Evolutionary conservation across 1,140 invertebrate species (phyloP).

Genomic region (Neodiprion pinetum): DNA sequence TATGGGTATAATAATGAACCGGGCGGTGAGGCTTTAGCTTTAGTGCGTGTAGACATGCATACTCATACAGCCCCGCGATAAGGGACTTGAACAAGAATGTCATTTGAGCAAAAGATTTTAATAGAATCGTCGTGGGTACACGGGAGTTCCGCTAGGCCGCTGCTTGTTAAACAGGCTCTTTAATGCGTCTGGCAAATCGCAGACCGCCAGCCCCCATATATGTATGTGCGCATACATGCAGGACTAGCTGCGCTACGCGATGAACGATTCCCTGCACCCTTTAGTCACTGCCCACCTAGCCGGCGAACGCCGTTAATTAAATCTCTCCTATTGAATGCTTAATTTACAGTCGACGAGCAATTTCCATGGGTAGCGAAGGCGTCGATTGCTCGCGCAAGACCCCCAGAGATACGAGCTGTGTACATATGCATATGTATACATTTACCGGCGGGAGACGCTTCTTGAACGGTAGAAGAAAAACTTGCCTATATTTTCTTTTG

Average conservation of each 20-base stretch:
- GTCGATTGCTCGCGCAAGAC: neutral
- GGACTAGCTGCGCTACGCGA: too few species aligned
- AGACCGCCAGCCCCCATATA: neutral
- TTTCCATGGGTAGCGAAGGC: conserved; percentile 4
- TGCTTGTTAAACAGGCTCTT: neutral
- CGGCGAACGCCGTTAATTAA: conserved; percentile 7
- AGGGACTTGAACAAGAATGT: neutral
- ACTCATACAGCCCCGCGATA: too few species aligned
- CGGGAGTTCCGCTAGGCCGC: neutral
- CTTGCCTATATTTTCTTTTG: too few species aligned
- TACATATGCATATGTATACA: neutral
- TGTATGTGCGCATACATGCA: too few species aligned
- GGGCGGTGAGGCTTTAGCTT: too few species aligned
- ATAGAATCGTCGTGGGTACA: neutral
- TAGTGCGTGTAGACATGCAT: too few species aligned
- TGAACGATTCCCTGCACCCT: neutral
- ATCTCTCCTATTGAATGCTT: conserved; percentile 2
- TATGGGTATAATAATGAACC: too few species aligned
- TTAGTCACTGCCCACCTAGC: neutral
- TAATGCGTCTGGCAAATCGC: conserved; percentile 7
- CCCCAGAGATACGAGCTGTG: neutral
- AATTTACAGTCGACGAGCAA: neutral
- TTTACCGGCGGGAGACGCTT: neutral
- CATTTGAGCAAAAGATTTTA: conserved; percentile 1
- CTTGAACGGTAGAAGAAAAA: too few species aligned